A percentile compares a stretch with the other conserved stretches of the same genome.
Conservation (phyloP, 2,888 invertebrate genomes). For the Nomada ferruginata region DNA sequence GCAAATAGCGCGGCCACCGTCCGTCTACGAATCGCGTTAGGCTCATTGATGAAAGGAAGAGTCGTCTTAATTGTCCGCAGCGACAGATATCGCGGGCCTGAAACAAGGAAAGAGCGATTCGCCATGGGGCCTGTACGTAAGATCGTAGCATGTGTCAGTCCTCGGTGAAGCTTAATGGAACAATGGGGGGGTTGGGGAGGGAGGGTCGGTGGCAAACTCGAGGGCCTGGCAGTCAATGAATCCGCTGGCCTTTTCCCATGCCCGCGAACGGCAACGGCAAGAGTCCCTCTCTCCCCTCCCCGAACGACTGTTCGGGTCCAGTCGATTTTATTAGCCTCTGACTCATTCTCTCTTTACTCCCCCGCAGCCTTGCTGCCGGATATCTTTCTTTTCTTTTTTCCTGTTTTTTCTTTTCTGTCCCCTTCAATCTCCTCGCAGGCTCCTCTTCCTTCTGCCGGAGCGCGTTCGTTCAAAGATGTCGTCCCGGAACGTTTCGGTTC, state of each 20-base stretch:
- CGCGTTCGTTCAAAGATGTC: conserved; percentile 13
- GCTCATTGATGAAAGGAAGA: conserved; percentile 4
- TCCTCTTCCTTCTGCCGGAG: neutral
- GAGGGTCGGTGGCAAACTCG: conserved; percentile 63
- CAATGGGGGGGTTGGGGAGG: conserved; percentile 58
- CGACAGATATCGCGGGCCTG: conserved; percentile 35
- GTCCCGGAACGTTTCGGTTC: conserved; percentile 35
- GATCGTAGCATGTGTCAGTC: conserved; percentile 59
- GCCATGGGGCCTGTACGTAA: conserved; percentile 54
- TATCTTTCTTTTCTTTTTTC: conserved; percentile 23
- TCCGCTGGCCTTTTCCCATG: conserved; percentile 81
- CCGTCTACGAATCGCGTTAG: conserved; percentile 37
- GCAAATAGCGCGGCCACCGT: conserved; percentile 25
- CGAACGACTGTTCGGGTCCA: conserved; percentile 61
- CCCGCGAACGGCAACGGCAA: conserved; percentile 66
- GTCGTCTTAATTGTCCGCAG: conserved; percentile 51
- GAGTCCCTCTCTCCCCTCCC: conserved; percentile 55
- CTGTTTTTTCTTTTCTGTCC: neutral
- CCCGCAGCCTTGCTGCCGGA: conserved; percentile 31
- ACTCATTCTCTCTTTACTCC: conserved; percentile 67
- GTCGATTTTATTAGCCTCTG: conserved; percentile 73
- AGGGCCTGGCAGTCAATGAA: conserved; percentile 79
- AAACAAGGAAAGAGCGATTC: conserved; percentile 56
- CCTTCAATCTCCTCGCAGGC: conserved; percentile 1
- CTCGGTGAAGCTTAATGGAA: conserved; percentile 68